phyloP scores from a whole-genome alignment of 2,113 vertebrate genomes.

The Saimiri boliviensis region DNA sequence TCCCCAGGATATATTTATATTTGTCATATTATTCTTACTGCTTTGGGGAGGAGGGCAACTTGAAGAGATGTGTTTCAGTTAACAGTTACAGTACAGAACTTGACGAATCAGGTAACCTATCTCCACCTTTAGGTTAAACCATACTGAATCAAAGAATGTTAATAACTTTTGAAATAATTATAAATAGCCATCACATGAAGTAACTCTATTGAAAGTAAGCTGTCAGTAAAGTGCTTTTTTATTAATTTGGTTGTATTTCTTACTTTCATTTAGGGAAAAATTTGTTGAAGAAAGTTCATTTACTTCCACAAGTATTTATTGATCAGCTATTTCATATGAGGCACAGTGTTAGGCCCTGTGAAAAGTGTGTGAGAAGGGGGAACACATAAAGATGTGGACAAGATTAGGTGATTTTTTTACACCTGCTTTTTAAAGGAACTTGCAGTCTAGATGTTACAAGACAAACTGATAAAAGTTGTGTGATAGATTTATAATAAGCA shows the following conservation, averaged over 20 bases:
- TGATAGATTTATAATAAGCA: neutral
- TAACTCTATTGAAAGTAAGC: conserved; percentile 8
- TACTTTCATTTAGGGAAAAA: conserved; percentile 53
- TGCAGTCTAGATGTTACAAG: neutral
- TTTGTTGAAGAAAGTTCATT: conserved; percentile 2
- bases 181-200: neutral
- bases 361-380: no score
- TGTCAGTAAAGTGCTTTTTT: conserved; percentile 11
- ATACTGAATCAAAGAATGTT: neutral
- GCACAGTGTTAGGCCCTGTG: neutral
- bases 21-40: conserved; percentile 8
- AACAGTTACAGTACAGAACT: neutral
- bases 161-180: neutral
- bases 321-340: neutral
- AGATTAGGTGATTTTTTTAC: neutral
- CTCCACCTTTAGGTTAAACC: neutral
- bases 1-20: neutral
- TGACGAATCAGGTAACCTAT: neutral
- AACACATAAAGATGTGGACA: neutral
- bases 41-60: neutral
- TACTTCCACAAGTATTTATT: neutral
- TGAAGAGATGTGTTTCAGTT: conserved; percentile 1
- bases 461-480: neutral
- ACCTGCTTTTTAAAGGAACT: neutral
- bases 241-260: conserved; percentile 32